Percentiles rank a stretch among this genome's conserved stretches.
phyloP scores from a whole-genome alignment of 2,113 vertebrate genomes.

The Ginglymostoma cirratum region DNA sequence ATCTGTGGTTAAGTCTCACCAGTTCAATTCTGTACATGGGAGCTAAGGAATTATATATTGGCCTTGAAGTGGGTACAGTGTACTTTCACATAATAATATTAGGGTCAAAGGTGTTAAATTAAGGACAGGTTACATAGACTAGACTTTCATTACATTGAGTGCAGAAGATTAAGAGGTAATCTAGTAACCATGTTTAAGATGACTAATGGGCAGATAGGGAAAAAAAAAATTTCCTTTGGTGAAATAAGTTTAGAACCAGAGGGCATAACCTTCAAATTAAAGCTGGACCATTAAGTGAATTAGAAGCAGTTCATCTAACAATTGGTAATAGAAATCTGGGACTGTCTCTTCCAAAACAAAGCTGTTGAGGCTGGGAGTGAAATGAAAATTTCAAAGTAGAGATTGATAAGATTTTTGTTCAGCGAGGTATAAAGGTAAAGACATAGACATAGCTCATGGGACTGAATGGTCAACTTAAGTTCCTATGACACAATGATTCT shows the following conservation, averaged over 20 bases:
- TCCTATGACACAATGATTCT: background rate
- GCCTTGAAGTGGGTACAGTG: background rate
- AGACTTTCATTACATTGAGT: background rate
- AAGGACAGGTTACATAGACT: background rate
- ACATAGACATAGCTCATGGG: background rate
- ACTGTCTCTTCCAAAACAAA: background rate
- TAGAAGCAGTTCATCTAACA: background rate
- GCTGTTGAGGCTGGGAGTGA: background rate
- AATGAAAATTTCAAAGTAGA: background rate
- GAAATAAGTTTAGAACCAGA: background rate
- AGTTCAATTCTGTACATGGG: background rate
- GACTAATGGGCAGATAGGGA: background rate
- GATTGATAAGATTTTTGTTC: background rate
- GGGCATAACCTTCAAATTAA: background rate
- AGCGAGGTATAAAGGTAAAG: background rate
- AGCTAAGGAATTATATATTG: background rate
- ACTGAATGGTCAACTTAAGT: background rate
- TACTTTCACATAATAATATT: background rate
- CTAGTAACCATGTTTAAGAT: background rate
- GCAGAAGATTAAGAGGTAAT: background rate
- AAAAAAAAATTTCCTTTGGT: background rate
- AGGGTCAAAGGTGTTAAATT: background rate
- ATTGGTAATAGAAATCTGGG: background rate
- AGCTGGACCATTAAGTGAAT: background rate
- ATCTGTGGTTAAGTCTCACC: background rate